A percentile compares a stretch with the other conserved stretches of the same genome.
Conservation (phyloP, 2,888 invertebrate species). For the Drosophila silvestris region DNA sequence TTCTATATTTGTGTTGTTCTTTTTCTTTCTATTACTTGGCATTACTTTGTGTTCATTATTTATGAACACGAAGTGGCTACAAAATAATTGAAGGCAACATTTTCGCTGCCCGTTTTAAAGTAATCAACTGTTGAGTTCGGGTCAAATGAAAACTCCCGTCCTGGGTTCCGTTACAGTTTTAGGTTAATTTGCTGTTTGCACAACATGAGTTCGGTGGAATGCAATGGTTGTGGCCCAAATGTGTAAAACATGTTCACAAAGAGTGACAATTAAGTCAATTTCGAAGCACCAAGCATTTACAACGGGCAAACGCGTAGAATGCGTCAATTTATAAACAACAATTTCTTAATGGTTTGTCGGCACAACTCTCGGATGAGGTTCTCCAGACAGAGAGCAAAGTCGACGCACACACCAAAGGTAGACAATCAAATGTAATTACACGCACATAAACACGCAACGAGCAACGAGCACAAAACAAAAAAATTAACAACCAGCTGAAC, state of each 20-base stretch:
- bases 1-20: background rate
- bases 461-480: background rate
- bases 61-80: conserved; percentile 70
- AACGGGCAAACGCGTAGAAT: conserved; percentile 20
- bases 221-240: conserved; percentile 59
- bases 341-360: conserved; percentile 56
- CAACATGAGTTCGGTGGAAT: conserved; percentile 60
- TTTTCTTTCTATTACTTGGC: conserved; percentile 10
- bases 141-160: background rate
- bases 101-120: conserved; percentile 65
- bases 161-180: conserved; percentile 22
- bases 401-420: conserved; percentile 40
- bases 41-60: conserved; percentile 61
- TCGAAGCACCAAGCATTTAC: conserved; percentile 63
- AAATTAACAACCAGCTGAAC: conserved; percentile 59
- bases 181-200: conserved; percentile 46
- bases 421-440: conserved; percentile 79
- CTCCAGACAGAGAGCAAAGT: background rate
- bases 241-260: conserved; percentile 73
- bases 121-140: conserved; percentile 57
- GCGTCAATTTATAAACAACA: conserved; percentile 59
- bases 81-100: conserved; percentile 67
- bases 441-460: conserved; percentile 78
- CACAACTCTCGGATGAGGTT: conserved; percentile 1
- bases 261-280: conserved; percentile 76